phyloP scores from a whole-genome alignment of 2,113 vertebrate genomes.

The Eleginops maclovinus region DNA sequence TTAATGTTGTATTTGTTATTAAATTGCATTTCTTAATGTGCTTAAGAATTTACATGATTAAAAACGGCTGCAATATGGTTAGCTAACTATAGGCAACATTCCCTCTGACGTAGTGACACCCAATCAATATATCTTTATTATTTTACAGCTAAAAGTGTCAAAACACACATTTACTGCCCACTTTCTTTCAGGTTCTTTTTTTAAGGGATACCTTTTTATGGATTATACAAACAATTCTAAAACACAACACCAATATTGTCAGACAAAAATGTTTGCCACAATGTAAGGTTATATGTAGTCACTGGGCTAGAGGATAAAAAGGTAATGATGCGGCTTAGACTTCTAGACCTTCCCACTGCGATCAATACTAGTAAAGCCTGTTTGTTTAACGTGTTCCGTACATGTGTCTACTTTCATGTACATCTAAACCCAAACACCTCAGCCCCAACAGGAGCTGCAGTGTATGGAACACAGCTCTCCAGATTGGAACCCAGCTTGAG shows the following conservation, averaged over 20 bases:
- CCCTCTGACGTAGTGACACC: too few species aligned
- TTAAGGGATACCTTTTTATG: background rate
- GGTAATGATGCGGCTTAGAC: background rate
- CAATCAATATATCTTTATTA: too few species aligned
- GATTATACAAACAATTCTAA: background rate
- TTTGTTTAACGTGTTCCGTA: conserved; percentile 60
- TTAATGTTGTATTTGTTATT: too few species aligned
- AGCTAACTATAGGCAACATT: too few species aligned
- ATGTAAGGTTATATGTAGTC: background rate
- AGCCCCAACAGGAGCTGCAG: conserved; percentile 51
- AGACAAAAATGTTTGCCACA: background rate
- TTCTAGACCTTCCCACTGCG: background rate
- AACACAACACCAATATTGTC: background rate
- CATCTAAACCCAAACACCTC: conserved; percentile 49
- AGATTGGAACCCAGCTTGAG: conserved; percentile 83
- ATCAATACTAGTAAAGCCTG: conserved; percentile 31
- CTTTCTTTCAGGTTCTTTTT: too few species aligned
- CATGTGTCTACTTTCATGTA: conserved; percentile 54
- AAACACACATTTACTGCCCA: too few species aligned
- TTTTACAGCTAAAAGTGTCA: too few species aligned
- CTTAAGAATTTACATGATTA: too few species aligned
- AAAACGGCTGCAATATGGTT: too few species aligned
- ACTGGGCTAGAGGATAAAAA: background rate
- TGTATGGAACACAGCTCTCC: conserved; percentile 68
- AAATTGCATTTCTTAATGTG: too few species aligned